Base-by-base conservation (phyloP, 2,888 invertebrate genomes). In the Cyrtodaria siliqua region DNA sequence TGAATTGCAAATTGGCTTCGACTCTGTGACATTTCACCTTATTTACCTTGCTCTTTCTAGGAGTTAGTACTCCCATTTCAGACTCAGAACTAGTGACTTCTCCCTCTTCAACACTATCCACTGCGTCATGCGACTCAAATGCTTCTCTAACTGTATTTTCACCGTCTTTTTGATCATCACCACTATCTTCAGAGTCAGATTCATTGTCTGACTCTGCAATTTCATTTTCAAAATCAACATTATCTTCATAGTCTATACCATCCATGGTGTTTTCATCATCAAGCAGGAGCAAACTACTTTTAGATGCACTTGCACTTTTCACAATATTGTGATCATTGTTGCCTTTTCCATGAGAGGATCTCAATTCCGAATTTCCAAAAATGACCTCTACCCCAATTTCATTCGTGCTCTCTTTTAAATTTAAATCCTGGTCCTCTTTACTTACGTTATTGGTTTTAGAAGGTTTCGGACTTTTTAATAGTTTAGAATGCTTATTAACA, bases 241-340 rank as follows among this genome's bases (percentile, higher is more conserved):
- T 61, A 47, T 76, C 76, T 23, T 62, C 62, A 44, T 76, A 76
- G 49, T 76, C 76, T 52, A 62, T 71, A 29, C 50, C 33, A 67
- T 76, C 76, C 24, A 71, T 38, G 9, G 67, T 63, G 23, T 76
- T 60, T 29, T 71, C 66, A 47, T 53, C 29, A 27, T 62, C 66
- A n/a, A 76, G 50, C 0, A 71, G 16, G 4, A 44, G 20, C 16
- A 18, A 20, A 44, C 20, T 20, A 6, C 20, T 20, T 44, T 6
- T 6, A 18, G 16, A 4, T 20, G 44, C 3, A 4, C n/a, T 20
- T 44, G 16, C 16, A 18, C 16, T 16, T 18, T 20, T 20, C 16
- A 9, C 44, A 44, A 18, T 44, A 9, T 6, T 44, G 44, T 20
- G 4, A 16, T 18, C 4, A 9, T 44, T 44, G 6, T 33, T 12